These are phyloP conservation scores for Chloroceryle amazona DNA, from an alignment of 2,797 vertebrate species.

Conservation along the genomic window DNA sequence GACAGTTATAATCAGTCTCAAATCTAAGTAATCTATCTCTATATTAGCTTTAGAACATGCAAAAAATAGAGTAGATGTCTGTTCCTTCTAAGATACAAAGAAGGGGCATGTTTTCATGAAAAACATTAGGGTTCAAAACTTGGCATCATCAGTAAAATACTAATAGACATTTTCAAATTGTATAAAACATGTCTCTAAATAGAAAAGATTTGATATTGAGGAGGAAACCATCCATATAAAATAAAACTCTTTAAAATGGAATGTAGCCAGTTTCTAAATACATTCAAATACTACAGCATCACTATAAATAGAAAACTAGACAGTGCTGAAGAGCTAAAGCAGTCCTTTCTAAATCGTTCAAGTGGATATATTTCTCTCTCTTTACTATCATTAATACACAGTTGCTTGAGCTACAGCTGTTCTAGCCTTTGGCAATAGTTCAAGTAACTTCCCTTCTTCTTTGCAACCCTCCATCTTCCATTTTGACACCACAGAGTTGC, in stretches of 20 bases:
- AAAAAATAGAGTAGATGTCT: constrained; percentile 11
- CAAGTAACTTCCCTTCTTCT: constrained; percentile 35
- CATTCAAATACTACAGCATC: constrained; percentile 28
- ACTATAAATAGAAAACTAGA: constrained; percentile 30
- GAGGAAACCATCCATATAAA: neutral
- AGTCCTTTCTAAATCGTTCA: constrained; percentile 17
- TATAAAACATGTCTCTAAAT: neutral
- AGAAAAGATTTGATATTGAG: neutral
- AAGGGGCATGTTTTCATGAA: neutral
- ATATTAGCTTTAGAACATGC: neutral
- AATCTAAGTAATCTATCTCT: neutral
- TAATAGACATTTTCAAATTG: neutral
- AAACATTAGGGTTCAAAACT: neutral
- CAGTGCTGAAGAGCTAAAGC: constrained; percentile 12
- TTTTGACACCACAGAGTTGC: constrained; percentile 52
- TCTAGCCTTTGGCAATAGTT: constrained; percentile 62
- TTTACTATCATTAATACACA: constrained; percentile 29
- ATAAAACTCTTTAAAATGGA: constrained; percentile 64
- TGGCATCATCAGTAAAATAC: neutral
- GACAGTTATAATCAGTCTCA: neutral
- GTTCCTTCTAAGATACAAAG: neutral
- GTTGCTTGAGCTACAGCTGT: constrained; percentile 56
- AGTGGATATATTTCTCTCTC: constrained; percentile 23
- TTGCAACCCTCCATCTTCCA: constrained; percentile 37
- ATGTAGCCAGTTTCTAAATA: constrained; percentile 72